These are phyloP conservation scores for Salvelinus namaycush DNA, from an alignment of 2,113 vertebrate species.

Conservation along the genomic window DNA sequence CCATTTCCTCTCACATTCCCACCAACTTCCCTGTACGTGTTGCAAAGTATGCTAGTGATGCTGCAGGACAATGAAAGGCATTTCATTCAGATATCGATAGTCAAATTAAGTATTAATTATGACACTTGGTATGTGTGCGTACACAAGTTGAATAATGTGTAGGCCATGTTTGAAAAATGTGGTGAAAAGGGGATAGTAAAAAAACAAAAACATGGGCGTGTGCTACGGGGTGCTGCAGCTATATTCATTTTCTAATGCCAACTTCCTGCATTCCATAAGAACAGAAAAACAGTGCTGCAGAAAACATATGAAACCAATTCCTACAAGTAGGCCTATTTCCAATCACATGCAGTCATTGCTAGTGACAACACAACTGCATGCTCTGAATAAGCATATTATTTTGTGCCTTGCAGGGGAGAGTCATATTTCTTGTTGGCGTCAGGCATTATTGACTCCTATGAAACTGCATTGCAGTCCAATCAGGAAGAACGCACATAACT, in stretches of 20 bases:
- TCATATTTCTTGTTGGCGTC: slow-evolving; percentile 22
- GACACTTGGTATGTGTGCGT: background rate
- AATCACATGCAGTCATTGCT: background rate
- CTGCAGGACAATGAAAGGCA: background rate
- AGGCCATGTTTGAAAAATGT: background rate
- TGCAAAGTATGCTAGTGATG: too few species aligned
- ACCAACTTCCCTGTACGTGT: background rate
- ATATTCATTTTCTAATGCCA: slow-evolving; percentile 21
- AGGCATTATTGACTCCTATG: slow-evolving; percentile 44
- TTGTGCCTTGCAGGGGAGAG: background rate
- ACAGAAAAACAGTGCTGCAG: slow-evolving; percentile 41
- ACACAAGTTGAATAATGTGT: background rate
- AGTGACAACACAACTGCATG: background rate
- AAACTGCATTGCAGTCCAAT: slow-evolving; percentile 64
- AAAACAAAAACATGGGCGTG: slow-evolving; percentile 11
- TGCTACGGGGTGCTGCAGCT: slow-evolving; percentile 13
- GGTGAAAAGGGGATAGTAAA: background rate
- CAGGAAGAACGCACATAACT: slow-evolving; percentile 28
- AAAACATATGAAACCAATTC: background rate
- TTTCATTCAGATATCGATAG: background rate
- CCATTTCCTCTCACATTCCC: background rate
- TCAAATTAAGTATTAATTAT: background rate
- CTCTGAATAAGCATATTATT: background rate
- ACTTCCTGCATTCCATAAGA: slow-evolving; percentile 50
- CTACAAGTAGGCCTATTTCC: background rate